These are phyloP conservation scores for Drosophila murphyi DNA, from an alignment of 1,140 invertebrate species.

Conservation along the genomic window DNA sequence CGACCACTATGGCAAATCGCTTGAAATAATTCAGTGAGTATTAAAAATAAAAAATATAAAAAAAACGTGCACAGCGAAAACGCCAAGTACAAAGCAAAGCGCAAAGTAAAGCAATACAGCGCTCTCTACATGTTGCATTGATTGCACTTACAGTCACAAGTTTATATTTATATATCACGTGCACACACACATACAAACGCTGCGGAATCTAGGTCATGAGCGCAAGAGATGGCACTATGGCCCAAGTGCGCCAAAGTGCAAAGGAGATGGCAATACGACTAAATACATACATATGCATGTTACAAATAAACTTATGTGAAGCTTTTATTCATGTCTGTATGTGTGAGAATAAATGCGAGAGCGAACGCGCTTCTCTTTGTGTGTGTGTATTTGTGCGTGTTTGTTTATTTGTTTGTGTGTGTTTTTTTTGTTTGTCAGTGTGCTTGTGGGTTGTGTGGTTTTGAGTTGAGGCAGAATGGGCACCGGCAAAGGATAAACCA, in stretches of 20 bases:
- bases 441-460: not conserved
- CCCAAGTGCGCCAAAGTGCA: constrained; percentile 78
- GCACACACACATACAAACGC: constrained; percentile 60
- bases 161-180: constrained; percentile 78
- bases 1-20: constrained; percentile 56
- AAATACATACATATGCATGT: constrained; percentile 57
- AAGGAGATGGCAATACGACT: constrained; percentile 76
- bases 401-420: too few relatives aligned
- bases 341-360: constrained; percentile 2
- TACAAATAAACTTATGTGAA: constrained; percentile 52
- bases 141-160: constrained; percentile 66
- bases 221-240: constrained; percentile 83
- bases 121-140: constrained; percentile 84
- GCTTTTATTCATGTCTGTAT: not conserved
- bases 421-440: too few relatives aligned
- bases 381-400: not conserved
- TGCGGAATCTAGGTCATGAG: constrained; percentile 84
- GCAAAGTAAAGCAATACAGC: constrained; percentile 8
- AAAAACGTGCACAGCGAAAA: constrained; percentile 30
- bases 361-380: constrained; percentile 17
- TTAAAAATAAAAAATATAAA: constrained; percentile 81
- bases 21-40: constrained; percentile 76
- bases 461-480: constrained; percentile 6
- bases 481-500: constrained; percentile 23
- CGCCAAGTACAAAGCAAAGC: constrained; percentile 22